phyloP scores from a whole-genome alignment of 2,113 vertebrate genomes.

The Eclectus roratus region DNA sequence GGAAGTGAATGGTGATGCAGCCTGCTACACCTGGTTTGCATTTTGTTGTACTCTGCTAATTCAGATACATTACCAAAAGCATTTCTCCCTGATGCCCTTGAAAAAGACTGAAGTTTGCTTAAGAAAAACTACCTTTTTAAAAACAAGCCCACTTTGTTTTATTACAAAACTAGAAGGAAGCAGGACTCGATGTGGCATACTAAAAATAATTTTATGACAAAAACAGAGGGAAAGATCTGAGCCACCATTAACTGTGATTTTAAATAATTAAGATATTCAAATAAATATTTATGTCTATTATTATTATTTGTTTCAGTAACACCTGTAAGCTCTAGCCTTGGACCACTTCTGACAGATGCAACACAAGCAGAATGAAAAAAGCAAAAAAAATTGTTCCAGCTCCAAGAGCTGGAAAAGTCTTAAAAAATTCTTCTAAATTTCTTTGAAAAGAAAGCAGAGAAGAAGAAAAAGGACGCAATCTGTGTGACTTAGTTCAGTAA shows the following conservation, averaged over 20 bases:
- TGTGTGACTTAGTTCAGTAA: not conserved
- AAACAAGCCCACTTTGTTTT: not conserved
- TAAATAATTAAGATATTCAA: not conserved
- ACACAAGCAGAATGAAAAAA: not conserved
- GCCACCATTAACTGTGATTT: not conserved
- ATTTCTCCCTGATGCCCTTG: not conserved
- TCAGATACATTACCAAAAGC: not conserved
- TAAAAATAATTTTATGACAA: not conserved
- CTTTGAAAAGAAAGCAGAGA: not conserved
- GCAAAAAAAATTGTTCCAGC: accelerated
- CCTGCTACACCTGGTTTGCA: conserved; percentile 36
- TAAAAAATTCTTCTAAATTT: not conserved
- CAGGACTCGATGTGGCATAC: not conserved
- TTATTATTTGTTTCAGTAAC: not conserved
- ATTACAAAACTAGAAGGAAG: not conserved
- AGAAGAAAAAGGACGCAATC: not conserved
- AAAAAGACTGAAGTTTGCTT: not conserved
- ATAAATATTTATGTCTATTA: not conserved
- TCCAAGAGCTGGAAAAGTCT: not conserved
- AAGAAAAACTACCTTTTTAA: not conserved
- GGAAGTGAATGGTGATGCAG: not conserved
- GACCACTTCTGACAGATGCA: not conserved
- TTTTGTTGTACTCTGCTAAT: not conserved
- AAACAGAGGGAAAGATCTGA: not conserved
- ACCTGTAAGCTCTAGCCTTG: not conserved